Evolutionary conservation across 2,797 vertebrate genomes (phyloP).

Genomic region (Chlorospingus flavigularis): DNA sequence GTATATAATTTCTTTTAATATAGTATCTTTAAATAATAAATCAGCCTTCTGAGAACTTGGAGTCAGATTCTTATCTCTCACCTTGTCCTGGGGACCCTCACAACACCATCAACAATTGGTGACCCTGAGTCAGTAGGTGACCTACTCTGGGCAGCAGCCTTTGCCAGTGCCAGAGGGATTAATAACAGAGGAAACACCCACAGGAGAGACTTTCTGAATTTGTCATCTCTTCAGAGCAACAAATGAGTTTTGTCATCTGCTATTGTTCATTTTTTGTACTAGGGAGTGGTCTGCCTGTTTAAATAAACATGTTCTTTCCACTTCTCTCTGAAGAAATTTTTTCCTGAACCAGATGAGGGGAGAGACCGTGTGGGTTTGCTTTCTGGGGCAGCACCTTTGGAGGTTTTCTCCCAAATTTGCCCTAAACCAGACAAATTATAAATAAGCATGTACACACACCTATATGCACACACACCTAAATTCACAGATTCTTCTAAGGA

Average conservation of each 20-base stretch:
- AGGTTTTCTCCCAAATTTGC: background rate
- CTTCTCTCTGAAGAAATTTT: background rate
- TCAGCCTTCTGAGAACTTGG: too few species aligned
- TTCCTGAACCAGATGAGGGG: rapidly evolving
- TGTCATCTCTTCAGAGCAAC: background rate
- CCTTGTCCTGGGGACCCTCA: too few species aligned
- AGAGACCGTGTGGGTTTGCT: background rate
- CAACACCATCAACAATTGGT: too few species aligned
- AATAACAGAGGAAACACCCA: background rate
- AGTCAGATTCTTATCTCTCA: too few species aligned
- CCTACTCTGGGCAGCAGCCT: too few species aligned
- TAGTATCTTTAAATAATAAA: too few species aligned
- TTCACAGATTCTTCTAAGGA: background rate
- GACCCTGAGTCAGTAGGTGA: too few species aligned
- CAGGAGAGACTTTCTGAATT: background rate
- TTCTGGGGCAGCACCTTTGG: background rate
- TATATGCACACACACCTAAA: background rate
- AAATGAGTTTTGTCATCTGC: background rate
- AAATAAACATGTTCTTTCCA: background rate
- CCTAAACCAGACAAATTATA: background rate
- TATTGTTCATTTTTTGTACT: background rate
- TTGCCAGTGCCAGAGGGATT: background rate
- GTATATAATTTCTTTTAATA: too few species aligned
- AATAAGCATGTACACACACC: background rate
- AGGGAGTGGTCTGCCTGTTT: background rate